A percentile compares a stretch with the other conserved stretches of the same genome.
These are phyloP conservation scores for Eumacrocentrus americanus DNA, from an alignment of 2,888 invertebrate species.

Conservation along the genomic window DNA sequence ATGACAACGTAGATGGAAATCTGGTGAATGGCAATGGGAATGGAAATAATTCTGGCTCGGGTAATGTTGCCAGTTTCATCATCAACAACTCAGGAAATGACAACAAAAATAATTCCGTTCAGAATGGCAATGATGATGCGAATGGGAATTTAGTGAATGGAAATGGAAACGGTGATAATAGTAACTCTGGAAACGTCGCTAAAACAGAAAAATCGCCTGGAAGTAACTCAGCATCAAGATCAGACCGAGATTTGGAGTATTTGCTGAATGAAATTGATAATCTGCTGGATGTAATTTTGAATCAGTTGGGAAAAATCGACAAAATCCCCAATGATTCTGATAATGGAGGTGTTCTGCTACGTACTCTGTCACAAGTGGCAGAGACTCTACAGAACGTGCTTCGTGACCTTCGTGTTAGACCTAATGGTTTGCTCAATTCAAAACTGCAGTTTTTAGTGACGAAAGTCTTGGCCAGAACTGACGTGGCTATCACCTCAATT, in stretches of 20 bases:
- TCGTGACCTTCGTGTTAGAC: too few relatives aligned
- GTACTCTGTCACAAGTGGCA: background rate
- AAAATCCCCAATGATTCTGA: background rate
- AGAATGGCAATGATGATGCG: background rate
- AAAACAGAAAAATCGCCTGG: background rate
- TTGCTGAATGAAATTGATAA: background rate
- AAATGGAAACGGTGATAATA: background rate
- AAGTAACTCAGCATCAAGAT: background rate
- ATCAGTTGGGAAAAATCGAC: background rate
- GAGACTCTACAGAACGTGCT: background rate
- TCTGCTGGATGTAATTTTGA: background rate
- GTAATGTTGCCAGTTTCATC: background rate
- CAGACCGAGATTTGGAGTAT: background rate
- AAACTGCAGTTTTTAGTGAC: too few relatives aligned
- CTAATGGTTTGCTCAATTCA: too few relatives aligned
- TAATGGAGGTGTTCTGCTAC: background rate
- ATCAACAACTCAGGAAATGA: conserved; percentile 30
- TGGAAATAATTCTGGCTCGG: background rate
- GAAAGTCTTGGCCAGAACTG: too few relatives aligned
- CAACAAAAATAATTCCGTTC: background rate
- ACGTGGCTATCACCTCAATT: too few relatives aligned
- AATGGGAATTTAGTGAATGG: background rate
- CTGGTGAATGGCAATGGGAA: conserved; percentile 9
- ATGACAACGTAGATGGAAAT: conserved; percentile 8
- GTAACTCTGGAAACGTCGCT: background rate